Conservation (phyloP, 2,113 vertebrate species). For the Ptychochromis oligacanthus region DNA sequence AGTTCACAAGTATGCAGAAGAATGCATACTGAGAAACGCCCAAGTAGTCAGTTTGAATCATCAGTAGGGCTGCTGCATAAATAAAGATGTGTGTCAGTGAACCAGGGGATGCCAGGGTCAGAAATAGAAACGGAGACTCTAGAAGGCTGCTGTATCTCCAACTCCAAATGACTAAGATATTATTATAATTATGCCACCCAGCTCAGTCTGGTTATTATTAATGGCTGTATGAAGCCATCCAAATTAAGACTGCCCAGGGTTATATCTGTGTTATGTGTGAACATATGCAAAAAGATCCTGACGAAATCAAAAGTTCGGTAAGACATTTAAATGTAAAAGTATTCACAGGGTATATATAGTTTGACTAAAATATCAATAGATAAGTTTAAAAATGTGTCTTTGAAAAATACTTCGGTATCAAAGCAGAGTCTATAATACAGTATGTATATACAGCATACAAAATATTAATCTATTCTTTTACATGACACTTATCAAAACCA, state of each 20-base stretch:
- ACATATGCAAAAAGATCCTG: not conserved
- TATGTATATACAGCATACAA: too few relatives aligned
- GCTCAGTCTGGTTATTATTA: not conserved
- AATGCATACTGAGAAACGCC: not conserved
- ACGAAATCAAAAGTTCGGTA: not conserved
- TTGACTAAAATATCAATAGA: not conserved
- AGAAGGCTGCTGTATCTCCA: conserved; percentile 11
- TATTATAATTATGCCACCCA: conserved; percentile 37
- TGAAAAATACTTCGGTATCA: not conserved
- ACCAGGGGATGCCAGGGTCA: conserved; percentile 17
- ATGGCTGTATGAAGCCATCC: not conserved
- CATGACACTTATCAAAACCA: too few relatives aligned
- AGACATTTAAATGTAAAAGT: not conserved
- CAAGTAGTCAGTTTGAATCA: not conserved
- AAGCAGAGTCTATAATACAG: not conserved
- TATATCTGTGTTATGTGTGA: not conserved
- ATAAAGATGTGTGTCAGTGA: conserved; percentile 48
- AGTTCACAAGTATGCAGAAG: not conserved
- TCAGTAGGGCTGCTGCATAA: not conserved
- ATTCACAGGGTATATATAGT: not conserved
- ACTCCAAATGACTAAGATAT: conserved; percentile 27
- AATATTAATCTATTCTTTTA: too few relatives aligned
- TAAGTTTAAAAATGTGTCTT: not conserved
- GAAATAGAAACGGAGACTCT: conserved; percentile 55
- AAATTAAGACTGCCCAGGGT: not conserved